Evolutionary conservation across 2,113 vertebrate species (phyloP), one percentile per base, ranked within the genome.

Genomic region (Sinosuthora webbiana): DNA sequence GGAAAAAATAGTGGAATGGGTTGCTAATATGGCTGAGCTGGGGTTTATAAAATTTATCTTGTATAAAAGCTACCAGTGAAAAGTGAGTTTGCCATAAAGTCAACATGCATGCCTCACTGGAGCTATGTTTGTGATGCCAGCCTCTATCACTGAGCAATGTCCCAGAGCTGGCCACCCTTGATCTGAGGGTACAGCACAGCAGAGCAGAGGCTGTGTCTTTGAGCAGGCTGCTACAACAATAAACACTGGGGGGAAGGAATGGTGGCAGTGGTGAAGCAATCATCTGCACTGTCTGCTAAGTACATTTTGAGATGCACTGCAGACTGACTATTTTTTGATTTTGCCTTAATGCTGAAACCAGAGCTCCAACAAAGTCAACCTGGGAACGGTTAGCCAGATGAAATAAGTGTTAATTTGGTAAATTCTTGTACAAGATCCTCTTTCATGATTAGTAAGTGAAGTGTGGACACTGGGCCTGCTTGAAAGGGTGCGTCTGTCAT

Each of bases 361-460:
- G 42, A 84, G 28, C 42, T 89, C 21, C 64, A 91, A 22, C 11
- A 84, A 92, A 80, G 45, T 50, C 73, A 79, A 60, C 41, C 44
- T 49, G 67, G 71, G 63, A 90, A 82, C 31, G 91, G 75, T 19
- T 15, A 94, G 19, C 50, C 83, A 91, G 83, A 92, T 68, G 78
- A 96, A 96, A 86, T 80, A 95, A 93, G 92, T 89, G 96, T 85
- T 95, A 97, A 93, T 95, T 95, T 97, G 89, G 79, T 86, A 92
- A 94, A 95, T 90, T 97, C 71, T 88, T 89, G 57, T 94, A 91
- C 83, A 78, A 93, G 95, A 80, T 93, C 63, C 42, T 89, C 70
- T 97, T 96, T 96, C 92, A 68, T 85, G 79, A 83, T 92, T 94
- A 93, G 82, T 56, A 93, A 88, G 56, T 80, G 92, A 96, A 75